Percentiles rank a stretch among this genome's conserved stretches.
These are phyloP conservation scores for Champsocephalus esox DNA, from an alignment of 2,797 vertebrate genomes.

Conservation along the genomic window DNA sequence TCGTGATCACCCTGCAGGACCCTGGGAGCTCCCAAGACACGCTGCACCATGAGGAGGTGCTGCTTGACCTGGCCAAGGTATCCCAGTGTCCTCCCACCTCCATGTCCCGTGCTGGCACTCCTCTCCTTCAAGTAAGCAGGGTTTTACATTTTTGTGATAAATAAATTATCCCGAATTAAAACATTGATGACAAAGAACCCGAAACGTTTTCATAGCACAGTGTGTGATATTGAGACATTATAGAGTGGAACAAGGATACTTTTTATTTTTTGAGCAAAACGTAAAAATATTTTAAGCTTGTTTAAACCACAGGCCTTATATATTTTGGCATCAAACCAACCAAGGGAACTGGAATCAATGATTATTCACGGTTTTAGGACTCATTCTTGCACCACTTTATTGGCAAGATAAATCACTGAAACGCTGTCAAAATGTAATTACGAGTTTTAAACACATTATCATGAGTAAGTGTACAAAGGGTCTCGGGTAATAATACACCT, in stretches of 20 bases:
- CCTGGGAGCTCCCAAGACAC: slow-evolving; percentile 72
- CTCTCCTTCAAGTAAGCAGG: slow-evolving; percentile 70
- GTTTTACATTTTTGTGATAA: neutral
- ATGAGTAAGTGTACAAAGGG: neutral
- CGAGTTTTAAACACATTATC: neutral
- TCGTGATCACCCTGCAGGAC: slow-evolving; percentile 92
- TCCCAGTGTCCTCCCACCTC: slow-evolving; percentile 85
- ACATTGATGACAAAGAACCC: too few species aligned
- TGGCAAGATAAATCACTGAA: too few species aligned
- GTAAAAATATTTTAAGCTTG: too few species aligned
- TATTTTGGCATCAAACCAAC: too few species aligned
- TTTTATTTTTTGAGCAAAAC: too few species aligned
- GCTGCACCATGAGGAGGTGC: slow-evolving; percentile 88
- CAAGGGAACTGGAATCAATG: too few species aligned
- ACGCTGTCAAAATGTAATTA: neutral
- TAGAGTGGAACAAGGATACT: neutral
- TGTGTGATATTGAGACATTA: neutral
- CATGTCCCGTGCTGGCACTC: slow-evolving; percentile 87
- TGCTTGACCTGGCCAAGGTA: slow-evolving; percentile 90
- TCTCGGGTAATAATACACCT: too few species aligned
- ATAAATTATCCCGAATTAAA: neutral
- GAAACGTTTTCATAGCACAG: neutral
- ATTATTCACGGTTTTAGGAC: too few species aligned
- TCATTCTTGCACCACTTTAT: too few species aligned
- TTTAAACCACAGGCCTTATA: too few species aligned